phyloP scores from a whole-genome alignment of 2,797 vertebrate species.

The Rhadinocentrus ornatus region DNA sequence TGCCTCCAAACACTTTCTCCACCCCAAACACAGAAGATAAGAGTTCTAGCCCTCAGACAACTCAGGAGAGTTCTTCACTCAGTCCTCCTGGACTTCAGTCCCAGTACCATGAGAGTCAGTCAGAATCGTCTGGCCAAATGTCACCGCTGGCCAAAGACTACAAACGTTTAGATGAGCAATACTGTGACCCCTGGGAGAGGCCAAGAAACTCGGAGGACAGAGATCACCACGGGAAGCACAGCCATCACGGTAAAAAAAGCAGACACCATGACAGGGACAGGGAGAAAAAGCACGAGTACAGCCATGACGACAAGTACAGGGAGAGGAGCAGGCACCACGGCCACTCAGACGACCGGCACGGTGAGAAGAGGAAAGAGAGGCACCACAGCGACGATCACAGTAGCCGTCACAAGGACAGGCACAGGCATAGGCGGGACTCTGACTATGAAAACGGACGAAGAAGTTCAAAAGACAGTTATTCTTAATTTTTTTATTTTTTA shows the following conservation, averaged over 20 bases:
- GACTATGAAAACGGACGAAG: slow-evolving; percentile 82
- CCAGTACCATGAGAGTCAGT: slow-evolving; percentile 69
- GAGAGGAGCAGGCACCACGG: slow-evolving; percentile 82
- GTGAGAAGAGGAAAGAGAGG: slow-evolving; percentile 86
- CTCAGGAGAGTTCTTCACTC: slow-evolving; percentile 58
- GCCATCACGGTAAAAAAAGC: slow-evolving; percentile 89
- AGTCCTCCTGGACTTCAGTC: slow-evolving; percentile 67
- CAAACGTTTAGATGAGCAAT: slow-evolving; percentile 86
- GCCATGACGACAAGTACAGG: slow-evolving; percentile 79
- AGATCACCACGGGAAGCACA: slow-evolving; percentile 85
- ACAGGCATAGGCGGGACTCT: slow-evolving; percentile 88
- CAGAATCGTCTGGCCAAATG: slow-evolving; percentile 74
- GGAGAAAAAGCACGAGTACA: slow-evolving; percentile 78
- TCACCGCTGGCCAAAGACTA: slow-evolving; percentile 83
- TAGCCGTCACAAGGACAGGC: slow-evolving; percentile 81
- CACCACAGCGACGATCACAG: slow-evolving; percentile 88
- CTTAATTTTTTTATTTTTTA: slow-evolving; percentile 48
- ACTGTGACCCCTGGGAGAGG: slow-evolving; percentile 91
- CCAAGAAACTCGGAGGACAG: slow-evolving; percentile 83
- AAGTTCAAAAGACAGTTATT: slow-evolving; percentile 81
- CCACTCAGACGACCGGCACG: slow-evolving; percentile 81
- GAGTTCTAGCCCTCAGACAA: slow-evolving; percentile 83
- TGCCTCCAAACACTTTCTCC: slow-evolving; percentile 59
- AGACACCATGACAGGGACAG: slow-evolving; percentile 87
- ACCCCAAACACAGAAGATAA: slow-evolving; percentile 66